These are phyloP conservation scores for Meghimatium bilineatum DNA, from an alignment of 2,888 invertebrate genomes.

Conservation along the genomic window DNA sequence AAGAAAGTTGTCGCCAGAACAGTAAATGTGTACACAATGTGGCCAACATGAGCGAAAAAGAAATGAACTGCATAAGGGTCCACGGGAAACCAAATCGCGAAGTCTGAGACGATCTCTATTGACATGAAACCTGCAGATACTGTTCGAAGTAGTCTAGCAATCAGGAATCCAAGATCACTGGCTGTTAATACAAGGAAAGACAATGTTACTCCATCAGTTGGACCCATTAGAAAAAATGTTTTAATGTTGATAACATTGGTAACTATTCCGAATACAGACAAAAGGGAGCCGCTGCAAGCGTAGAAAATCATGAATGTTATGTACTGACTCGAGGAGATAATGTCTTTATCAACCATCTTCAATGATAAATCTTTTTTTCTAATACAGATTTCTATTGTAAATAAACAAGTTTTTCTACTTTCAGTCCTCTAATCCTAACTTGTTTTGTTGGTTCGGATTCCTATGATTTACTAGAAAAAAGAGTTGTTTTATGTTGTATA, in stretches of 20 bases:
- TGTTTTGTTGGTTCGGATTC: too few species aligned
- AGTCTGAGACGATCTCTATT: neutral
- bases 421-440: too few species aligned
- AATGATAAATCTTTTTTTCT: too few species aligned
- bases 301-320: neutral
- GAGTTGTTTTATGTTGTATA: too few species aligned
- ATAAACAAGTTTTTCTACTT: too few species aligned
- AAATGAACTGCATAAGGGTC: constrained; percentile 14
- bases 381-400: too few species aligned
- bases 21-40: neutral
- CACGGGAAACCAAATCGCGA: neutral
- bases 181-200: neutral
- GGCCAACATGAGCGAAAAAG: neutral
- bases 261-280: neutral
- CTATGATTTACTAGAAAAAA: too few species aligned
- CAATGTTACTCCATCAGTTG: neutral
- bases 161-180: neutral
- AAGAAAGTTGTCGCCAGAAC: constrained; percentile 17
- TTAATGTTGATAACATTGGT: neutral
- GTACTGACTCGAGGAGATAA: neutral
- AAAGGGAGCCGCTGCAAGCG: neutral
- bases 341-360: too few species aligned
- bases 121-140: neutral
- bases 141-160: neutral
- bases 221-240: neutral